These are phyloP conservation scores for Temnothorax longispinosus DNA, from an alignment of 1,140 invertebrate genomes.

Conservation along the genomic window DNA sequence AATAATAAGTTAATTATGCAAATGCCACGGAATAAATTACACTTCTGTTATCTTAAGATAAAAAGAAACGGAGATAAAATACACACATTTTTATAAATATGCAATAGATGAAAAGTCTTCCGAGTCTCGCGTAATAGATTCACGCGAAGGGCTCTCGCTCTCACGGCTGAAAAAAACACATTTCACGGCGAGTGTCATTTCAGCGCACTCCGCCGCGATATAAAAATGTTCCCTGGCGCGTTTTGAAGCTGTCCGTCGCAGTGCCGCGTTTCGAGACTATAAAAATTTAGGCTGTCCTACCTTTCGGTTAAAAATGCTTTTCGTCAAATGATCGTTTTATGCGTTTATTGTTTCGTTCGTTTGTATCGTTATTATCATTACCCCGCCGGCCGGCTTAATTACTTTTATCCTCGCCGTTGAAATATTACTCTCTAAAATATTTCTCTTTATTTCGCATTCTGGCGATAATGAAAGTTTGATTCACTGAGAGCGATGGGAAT, in stretches of 20 bases:
- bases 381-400: slow-evolving; percentile 19
- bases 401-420: slow-evolving; percentile 8
- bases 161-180: slow-evolving; percentile 61
- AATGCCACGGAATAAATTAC: slow-evolving; percentile 5
- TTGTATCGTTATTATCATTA: slow-evolving; percentile 22
- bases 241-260: slow-evolving; percentile 71
- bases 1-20: slow-evolving; percentile 36
- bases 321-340: slow-evolving; percentile 48
- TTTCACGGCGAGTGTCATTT: slow-evolving; percentile 65
- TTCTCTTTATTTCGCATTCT: neutral
- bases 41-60: neutral
- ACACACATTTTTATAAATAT: slow-evolving; percentile 51
- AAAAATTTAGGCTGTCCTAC: slow-evolving; percentile 49
- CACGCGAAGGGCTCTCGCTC: slow-evolving; percentile 43
- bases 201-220: slow-evolving; percentile 52
- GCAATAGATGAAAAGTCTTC: slow-evolving; percentile 55
- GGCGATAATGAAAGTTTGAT: slow-evolving; percentile 45
- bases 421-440: neutral
- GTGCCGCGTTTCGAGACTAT: slow-evolving; percentile 50
- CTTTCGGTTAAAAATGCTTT: slow-evolving; percentile 57
- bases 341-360: slow-evolving; percentile 36
- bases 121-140: slow-evolving; percentile 56
- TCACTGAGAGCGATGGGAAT: neutral
- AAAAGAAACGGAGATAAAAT: slow-evolving; percentile 14
- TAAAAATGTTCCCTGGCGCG: slow-evolving; percentile 69